Evolutionary conservation across 1,140 invertebrate species (phyloP), one percentile per base, ranked within the genome.

Genomic region (Papilio xuthus): DNA sequence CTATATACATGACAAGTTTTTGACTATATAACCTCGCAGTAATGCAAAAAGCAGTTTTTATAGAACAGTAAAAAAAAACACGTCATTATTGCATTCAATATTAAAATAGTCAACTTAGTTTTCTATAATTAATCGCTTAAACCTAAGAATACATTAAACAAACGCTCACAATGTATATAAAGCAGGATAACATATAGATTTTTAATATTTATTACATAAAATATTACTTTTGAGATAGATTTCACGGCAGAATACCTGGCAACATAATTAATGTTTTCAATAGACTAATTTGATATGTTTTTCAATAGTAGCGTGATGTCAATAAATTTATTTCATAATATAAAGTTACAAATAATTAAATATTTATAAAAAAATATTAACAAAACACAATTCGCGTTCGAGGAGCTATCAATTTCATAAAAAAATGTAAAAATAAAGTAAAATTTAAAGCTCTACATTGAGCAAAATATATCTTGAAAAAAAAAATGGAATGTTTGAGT

Each of bases 361-460:
- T 50, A 15, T 15, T 13, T 50, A n/a, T n/a, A 47, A 47, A 15
- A 47, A 47, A 47, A 8, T 47, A 0, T 47, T 10, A 47, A 8
- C 32, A 37, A 37, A 37, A 37, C 7, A 37, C 32, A 53, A 53
- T 53, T 53, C 18, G 4, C 50, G 0, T 50, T 18, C 9, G 8
- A 53, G n/a, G 50, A 60, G 20, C 8, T 2, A 60, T n/a, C 15
- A 23, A 26, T 12, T 12, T 23, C 20, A 60, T 47, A 47, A 47
- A 13, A 47, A 47, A 47, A 47, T 44, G 9, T 32, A 32, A 32
- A 6, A 6, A n/a, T 26, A 60, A 4, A 23, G n/a, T n/a, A 8
- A 23, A 60, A 3, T 8, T 75, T 75, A 75, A 37, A 73, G 50
- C 18, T 53, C 50, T 53, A 53, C 18, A 53, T 75, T 32, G 47